Evolutionary conservation across 2,888 invertebrate species (phyloP).

Genomic region (Sycophila texana): DNA sequence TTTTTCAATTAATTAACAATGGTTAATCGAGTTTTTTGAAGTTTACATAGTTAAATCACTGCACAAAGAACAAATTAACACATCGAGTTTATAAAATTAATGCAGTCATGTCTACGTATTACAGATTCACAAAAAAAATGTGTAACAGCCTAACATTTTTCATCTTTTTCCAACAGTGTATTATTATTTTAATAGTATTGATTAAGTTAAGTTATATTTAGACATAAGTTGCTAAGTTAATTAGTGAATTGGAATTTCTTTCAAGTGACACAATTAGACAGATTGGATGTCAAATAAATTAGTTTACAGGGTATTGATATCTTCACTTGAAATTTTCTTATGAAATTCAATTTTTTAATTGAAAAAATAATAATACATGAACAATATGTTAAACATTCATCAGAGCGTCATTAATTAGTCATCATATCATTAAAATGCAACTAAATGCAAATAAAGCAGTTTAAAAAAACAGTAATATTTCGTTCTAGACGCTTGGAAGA

Average conservation of each 20-base stretch:
- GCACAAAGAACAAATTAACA: slow-evolving; percentile 30
- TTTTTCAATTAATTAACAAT: slow-evolving; percentile 19
- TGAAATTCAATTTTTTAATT: neutral
- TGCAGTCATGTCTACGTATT: neutral
- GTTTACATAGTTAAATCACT: slow-evolving; percentile 34
- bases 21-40: slow-evolving; percentile 18
- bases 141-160: slow-evolving; percentile 41
- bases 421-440: slow-evolving; percentile 23
- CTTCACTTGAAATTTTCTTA: slow-evolving; percentile 1
- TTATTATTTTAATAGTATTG: slow-evolving; percentile 49
- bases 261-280: neutral
- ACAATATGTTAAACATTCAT: slow-evolving; percentile 26
- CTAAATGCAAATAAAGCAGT: slow-evolving; percentile 14
- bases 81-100: slow-evolving; percentile 13
- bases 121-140: slow-evolving; percentile 25
- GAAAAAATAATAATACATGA: slow-evolving; percentile 50
- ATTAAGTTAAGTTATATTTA: slow-evolving; percentile 11
- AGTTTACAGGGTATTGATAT: slow-evolving; percentile 4
- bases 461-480: slow-evolving; percentile 52
- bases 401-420: slow-evolving; percentile 47
- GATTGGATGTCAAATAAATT: slow-evolving; percentile 1
- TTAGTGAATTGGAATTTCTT: neutral
- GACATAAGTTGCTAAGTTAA: neutral
- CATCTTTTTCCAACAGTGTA: slow-evolving; percentile 58
- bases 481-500: slow-evolving; percentile 59